phyloP scores from a whole-genome alignment of 2,888 invertebrate species.

The Polydrusus tereticollis region DNA sequence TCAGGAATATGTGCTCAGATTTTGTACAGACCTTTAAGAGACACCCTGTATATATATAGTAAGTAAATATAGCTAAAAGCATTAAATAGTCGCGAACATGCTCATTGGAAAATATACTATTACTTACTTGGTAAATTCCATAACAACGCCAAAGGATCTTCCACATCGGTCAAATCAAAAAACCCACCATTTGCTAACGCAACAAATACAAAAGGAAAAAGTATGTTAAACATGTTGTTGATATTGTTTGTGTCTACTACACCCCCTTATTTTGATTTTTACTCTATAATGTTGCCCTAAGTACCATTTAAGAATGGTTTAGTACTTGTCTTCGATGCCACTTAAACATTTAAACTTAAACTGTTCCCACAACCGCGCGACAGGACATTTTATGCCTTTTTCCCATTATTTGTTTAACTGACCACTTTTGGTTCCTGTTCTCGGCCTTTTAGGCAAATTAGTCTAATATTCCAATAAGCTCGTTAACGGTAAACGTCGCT shows the following conservation, averaged over 20 bases:
- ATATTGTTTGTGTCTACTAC: no score
- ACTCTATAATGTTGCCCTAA: not conserved
- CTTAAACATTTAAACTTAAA: constrained; percentile 11
- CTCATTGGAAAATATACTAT: constrained; percentile 1
- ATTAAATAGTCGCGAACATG: no score
- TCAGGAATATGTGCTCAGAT: no score
- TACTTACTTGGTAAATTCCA: constrained; percentile 58
- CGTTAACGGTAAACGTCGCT: constrained; percentile 49
- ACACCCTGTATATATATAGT: no score
- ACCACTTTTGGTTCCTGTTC: constrained; percentile 24
- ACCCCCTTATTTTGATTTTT: not conserved
- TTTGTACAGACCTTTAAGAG: no score
- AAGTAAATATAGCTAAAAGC: no score
- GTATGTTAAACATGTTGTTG: constrained; percentile 7
- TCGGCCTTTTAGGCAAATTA: constrained; percentile 45
- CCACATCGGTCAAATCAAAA: constrained; percentile 60
- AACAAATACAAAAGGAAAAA: constrained; percentile 17
- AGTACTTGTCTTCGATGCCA: not conserved
- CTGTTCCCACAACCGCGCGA: constrained; percentile 15
- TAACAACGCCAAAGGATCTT: constrained; percentile 57
- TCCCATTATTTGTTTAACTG: constrained; percentile 38
- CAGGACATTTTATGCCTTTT: constrained; percentile 31
- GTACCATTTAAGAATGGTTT: not conserved
- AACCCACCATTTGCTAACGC: constrained; percentile 51
- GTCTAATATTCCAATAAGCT: constrained; percentile 21